These are phyloP conservation scores for Drosophila affinis DNA, from an alignment of 2,888 invertebrate species.

Conservation along the genomic window DNA sequence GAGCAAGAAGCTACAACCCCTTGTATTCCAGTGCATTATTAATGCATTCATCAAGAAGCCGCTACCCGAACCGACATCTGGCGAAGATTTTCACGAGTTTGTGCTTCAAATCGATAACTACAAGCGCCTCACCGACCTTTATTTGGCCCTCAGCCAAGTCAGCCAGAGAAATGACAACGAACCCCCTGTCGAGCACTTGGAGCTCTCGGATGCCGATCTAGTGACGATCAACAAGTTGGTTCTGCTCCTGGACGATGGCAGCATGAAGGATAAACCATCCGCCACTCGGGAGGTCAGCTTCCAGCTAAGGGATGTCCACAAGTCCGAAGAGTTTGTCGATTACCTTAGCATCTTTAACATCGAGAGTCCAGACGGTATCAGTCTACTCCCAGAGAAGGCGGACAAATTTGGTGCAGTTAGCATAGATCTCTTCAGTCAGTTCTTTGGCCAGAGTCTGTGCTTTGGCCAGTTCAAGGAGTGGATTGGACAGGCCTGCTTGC, in stretches of 20 bases:
- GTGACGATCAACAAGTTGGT: constrained; percentile 87
- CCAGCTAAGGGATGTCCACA: constrained; percentile 83
- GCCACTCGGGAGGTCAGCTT: constrained; percentile 85
- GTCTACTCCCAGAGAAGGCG: constrained; percentile 82
- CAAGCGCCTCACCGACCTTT: constrained; percentile 80
- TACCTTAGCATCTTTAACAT: constrained; percentile 80
- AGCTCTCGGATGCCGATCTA: constrained; percentile 83
- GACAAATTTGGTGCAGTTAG: constrained; percentile 77
- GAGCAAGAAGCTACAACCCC: constrained; percentile 87
- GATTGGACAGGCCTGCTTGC: constrained; percentile 66
- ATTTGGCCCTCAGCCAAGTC: constrained; percentile 71
- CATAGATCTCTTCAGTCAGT: constrained; percentile 74
- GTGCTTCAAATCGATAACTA: constrained; percentile 69
- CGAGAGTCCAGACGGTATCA: constrained; percentile 73
- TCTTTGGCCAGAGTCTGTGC: constrained; percentile 81
- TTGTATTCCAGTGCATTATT: constrained; percentile 85
- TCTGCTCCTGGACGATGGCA: constrained; percentile 84
- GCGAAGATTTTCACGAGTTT: constrained; percentile 74
- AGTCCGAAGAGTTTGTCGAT: constrained; percentile 86
- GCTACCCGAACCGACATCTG: constrained; percentile 1
- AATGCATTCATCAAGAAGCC: constrained; percentile 76
- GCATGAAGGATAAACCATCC: constrained; percentile 59
- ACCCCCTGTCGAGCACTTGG: constrained; percentile 53
- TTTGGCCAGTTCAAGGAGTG: constrained; percentile 82
- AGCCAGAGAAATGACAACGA: constrained; percentile 56